These are phyloP conservation scores for Heliconius ethilla DNA, from an alignment of 2,888 invertebrate species.

Conservation along the genomic window DNA sequence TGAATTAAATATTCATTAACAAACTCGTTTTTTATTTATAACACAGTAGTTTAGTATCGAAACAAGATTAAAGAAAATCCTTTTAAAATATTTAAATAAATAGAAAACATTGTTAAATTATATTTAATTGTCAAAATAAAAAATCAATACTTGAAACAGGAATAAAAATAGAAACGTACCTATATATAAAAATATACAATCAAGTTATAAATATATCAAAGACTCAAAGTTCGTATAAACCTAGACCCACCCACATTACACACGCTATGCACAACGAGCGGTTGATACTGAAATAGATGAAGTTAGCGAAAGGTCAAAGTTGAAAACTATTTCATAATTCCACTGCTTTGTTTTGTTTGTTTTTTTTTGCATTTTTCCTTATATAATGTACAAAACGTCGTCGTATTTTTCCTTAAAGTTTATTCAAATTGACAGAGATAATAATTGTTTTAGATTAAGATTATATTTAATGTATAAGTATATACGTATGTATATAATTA, in stretches of 20 bases:
- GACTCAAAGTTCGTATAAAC: no score
- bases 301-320: slow-evolving; percentile 30
- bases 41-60: background rate
- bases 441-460: background rate
- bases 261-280: no score
- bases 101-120: no score
- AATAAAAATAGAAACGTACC: background rate
- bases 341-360: slow-evolving; percentile 21
- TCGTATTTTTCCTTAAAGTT: background rate
- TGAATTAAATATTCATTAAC: slow-evolving; percentile 26
- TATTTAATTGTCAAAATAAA: no score
- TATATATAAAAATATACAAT: background rate
- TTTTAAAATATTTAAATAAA: no score
- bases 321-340: slow-evolving; percentile 6
- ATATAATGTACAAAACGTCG: background rate
- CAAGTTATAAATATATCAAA: no score
- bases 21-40: slow-evolving; percentile 19
- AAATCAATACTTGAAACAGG: no score
- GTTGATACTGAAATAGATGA: slow-evolving; percentile 18
- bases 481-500: background rate
- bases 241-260: no score
- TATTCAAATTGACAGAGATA: background rate
- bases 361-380: slow-evolving; percentile 23
- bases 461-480: background rate
- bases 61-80: background rate